A percentile compares a stretch with the other conserved stretches of the same genome.
These are phyloP conservation scores for Euplexia lucipara DNA, from an alignment of 2,888 invertebrate genomes.

Conservation along the genomic window DNA sequence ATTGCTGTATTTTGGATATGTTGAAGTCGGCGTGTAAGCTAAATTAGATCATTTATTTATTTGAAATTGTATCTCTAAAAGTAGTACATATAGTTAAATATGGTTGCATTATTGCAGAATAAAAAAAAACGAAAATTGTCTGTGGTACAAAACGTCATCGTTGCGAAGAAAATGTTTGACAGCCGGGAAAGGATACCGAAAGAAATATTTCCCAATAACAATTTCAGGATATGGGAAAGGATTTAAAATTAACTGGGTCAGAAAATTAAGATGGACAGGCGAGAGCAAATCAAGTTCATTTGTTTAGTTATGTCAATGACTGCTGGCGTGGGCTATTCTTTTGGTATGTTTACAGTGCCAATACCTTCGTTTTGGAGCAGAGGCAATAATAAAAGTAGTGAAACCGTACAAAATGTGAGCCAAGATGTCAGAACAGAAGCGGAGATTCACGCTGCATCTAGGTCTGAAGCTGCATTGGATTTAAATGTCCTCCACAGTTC, in stretches of 20 bases:
- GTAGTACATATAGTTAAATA: neutral
- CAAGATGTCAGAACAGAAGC: slow-evolving; percentile 70
- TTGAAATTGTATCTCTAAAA: neutral
- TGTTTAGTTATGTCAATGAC: slow-evolving; percentile 77
- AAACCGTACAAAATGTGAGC: slow-evolving; percentile 29
- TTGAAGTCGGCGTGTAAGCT: neutral
- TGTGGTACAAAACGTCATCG: slow-evolving; percentile 32
- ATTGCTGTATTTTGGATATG: too few relatives aligned
- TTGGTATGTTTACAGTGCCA: slow-evolving; percentile 72
- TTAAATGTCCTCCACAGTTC: slow-evolving; percentile 18
- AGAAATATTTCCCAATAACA: slow-evolving; percentile 12
- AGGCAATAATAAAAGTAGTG: neutral
- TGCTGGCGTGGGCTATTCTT: slow-evolving; percentile 79
- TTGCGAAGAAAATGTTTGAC: slow-evolving; percentile 57
- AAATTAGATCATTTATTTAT: too few relatives aligned
- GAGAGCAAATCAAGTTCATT: slow-evolving; percentile 78
- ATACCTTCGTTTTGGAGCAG: slow-evolving; percentile 28
- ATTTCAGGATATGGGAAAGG: slow-evolving; percentile 66
- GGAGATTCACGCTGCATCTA: slow-evolving; percentile 44
- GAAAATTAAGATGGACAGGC: slow-evolving; percentile 77
- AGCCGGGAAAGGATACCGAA: slow-evolving; percentile 42
- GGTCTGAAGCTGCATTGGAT: slow-evolving; percentile 3
- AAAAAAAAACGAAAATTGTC: slow-evolving; percentile 35
- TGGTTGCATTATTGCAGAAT: slow-evolving; percentile 2
- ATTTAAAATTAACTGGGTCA: slow-evolving; percentile 58